phyloP scores from a whole-genome alignment of 2,888 invertebrate species.

The Cylloceria caligata region DNA sequence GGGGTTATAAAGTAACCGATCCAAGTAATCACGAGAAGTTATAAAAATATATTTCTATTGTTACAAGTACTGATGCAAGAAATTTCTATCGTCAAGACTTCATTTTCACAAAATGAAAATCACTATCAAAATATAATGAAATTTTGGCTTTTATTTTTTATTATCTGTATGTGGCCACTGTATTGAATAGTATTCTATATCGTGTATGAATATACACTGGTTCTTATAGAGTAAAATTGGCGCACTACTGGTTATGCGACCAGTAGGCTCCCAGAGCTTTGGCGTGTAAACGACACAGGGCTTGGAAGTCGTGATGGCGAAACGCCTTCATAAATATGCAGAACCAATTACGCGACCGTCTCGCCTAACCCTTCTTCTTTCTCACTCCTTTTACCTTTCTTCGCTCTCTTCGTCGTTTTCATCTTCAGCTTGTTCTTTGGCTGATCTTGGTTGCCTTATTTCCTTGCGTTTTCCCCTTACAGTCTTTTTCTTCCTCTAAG shows the following conservation, averaged over 20 bases:
- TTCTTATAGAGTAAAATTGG: not conserved
- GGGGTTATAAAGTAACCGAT: too few species aligned
- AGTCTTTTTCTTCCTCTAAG: conserved; percentile 46
- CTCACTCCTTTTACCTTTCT: conserved; percentile 32
- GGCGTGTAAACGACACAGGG: conserved; percentile 72
- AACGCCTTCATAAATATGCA: conserved; percentile 82
- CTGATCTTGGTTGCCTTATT: conserved; percentile 36
- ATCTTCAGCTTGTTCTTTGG: conserved; percentile 5
- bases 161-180: not conserved
- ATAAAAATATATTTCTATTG: too few species aligned
- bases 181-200: conserved; percentile 2
- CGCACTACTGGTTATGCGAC: conserved; percentile 1
- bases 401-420: conserved; percentile 34
- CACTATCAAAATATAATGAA: too few species aligned
- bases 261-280: conserved; percentile 50
- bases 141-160: too few species aligned
- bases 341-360: conserved; percentile 78
- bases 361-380: conserved; percentile 54
- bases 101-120: too few species aligned
- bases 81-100: too few species aligned
- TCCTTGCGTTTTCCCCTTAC: conserved; percentile 64
- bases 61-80: too few species aligned
- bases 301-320: conserved; percentile 63
- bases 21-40: too few species aligned
- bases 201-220: not conserved